A percentile compares a stretch with the other conserved stretches of the same genome.
Conservation (phyloP, 2,888 invertebrate genomes). For the Bellardia bayeri region DNA sequence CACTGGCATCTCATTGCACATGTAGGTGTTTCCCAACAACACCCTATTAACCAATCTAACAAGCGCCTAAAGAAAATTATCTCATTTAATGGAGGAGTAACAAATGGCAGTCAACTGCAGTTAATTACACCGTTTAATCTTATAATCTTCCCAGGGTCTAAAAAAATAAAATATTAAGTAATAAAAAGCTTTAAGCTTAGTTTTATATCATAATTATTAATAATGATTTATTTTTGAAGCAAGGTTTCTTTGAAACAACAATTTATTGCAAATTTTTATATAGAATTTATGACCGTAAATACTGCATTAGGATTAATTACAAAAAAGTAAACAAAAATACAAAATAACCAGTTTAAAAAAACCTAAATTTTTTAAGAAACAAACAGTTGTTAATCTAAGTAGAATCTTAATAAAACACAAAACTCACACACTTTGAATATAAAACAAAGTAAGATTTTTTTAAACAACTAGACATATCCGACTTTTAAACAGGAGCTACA, state of each 20-base stretch:
- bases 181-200: background rate
- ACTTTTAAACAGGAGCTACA: background rate
- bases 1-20: no score
- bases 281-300: background rate
- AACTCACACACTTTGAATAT: background rate
- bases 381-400: background rate
- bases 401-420: background rate
- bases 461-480: background rate
- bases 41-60: no score
- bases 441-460: background rate
- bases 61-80: background rate
- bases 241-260: background rate
- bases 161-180: background rate
- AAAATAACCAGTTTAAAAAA: background rate
- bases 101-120: background rate
- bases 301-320: background rate
- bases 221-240: slow-evolving; percentile 9
- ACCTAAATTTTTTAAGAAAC: background rate
- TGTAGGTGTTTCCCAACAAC: no score
- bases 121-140: background rate
- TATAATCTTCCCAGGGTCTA: background rate
- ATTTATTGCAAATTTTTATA: background rate
- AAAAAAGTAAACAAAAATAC: background rate
- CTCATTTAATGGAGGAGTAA: background rate
- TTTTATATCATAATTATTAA: background rate